Conservation (phyloP, 2,113 vertebrate genomes). For the Cryptotis parvus region DNA sequence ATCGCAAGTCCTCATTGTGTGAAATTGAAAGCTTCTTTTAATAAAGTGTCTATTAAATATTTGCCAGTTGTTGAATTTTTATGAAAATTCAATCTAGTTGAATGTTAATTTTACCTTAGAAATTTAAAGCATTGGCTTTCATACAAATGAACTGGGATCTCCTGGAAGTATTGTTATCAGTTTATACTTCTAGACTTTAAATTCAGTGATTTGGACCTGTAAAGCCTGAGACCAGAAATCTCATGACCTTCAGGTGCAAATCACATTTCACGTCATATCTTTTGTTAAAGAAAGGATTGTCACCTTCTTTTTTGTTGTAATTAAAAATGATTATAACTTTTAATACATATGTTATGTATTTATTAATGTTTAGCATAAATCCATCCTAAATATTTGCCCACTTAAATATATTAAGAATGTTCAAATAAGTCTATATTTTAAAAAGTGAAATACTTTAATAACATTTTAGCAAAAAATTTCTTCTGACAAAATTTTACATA, state of each 20-base stretch:
- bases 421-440: too few species aligned
- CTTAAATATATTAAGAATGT: too few species aligned
- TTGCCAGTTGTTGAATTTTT: conserved; percentile 50
- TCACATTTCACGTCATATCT: neutral
- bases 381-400: too few species aligned
- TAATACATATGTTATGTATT: too few species aligned
- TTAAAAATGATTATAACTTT: too few species aligned
- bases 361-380: too few species aligned
- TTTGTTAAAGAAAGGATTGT: too few species aligned
- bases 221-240: neutral
- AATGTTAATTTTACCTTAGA: conserved; percentile 69
- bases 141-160: neutral
- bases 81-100: conserved; percentile 43
- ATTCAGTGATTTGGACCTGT: neutral
- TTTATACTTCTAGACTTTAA: neutral
- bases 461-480: too few species aligned
- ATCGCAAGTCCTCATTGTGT: conserved; percentile 44
- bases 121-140: conserved; percentile 1
- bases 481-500: too few species aligned
- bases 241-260: neutral
- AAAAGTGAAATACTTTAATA: too few species aligned
- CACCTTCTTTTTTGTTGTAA: too few species aligned
- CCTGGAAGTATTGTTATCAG: neutral
- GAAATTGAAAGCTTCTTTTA: conserved; percentile 64
- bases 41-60: conserved; percentile 57